Base-by-base conservation (phyloP, 1,140 invertebrate genomes). In the Nephila pilipes region DNA sequence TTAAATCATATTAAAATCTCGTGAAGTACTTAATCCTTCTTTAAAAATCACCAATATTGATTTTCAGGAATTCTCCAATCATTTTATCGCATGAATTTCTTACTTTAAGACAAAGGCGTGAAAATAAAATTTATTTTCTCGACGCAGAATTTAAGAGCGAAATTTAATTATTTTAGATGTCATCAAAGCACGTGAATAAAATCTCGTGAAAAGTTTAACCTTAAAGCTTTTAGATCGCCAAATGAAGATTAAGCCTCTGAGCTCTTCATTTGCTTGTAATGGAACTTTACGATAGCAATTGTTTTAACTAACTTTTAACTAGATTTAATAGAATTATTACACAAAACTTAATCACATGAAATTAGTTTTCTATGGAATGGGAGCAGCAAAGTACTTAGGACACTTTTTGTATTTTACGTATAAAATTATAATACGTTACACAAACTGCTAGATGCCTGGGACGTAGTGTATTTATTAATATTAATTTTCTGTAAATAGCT, bases 91-190 rank as follows among this genome's bases (percentile, higher is more conserved):
- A 1, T 22, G 57, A 58, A 58, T 58, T 58, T 58, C 60, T 65
- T 65, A 25, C 60, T 65, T 65, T 25, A 65, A 65, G n/a, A n/a
- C 60, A 22, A 22, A 18, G 22, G 14, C 57, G 20, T 12, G 57
- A 58, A 58, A 58, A 3, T 58, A 58, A 65, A n/a, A 22, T 65
- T n/a, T 25, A 65, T 65, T 65, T 58, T 10, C 57, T 58, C 6
- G 6, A 58, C 57, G 6, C 38, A 58, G 57, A 58, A 58, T 16
- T 58, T 58, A 58, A 58, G 57, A 79, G 69, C 36, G 25, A 80
- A 80, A 54, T 80, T 36, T 80, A 16, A 80, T 81, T 81, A 55
- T 29, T n/a, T 81, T 81, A 55, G 80, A 22, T 81, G 36, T 81
- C 80, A 80, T 81, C 80, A 46, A 54, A 5, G 38, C 38, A 22